Conservation (phyloP, 2,113 vertebrate genomes). For the Brevimyrus niger region DNA sequence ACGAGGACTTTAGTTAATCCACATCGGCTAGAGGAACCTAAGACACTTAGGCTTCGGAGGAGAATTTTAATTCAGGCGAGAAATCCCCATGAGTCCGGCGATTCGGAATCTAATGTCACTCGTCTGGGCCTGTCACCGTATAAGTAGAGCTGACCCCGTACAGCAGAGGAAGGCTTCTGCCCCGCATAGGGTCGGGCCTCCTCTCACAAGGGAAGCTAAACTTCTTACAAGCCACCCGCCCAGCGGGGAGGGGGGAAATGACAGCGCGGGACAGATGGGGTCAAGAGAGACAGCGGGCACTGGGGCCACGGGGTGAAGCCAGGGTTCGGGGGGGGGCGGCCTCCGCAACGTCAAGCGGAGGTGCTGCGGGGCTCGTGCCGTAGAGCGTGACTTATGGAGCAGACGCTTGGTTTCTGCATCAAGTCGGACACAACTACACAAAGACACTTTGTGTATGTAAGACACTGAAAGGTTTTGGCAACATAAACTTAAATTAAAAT, state of each 20-base stretch:
- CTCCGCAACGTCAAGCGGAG: neutral
- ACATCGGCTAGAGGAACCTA: neutral
- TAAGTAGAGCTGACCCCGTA: neutral
- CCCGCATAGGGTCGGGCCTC: neutral
- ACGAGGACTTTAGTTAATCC: neutral
- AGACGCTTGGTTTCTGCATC: neutral
- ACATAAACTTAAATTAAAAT: neutral
- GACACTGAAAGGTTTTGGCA: neutral
- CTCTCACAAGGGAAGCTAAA: neutral
- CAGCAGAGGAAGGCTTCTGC: neutral
- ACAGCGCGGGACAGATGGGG: constrained; percentile 3
- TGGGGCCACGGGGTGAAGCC: neutral
- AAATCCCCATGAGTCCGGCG: neutral
- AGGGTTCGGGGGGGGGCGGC: neutral
- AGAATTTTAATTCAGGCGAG: neutral
- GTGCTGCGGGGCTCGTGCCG: neutral
- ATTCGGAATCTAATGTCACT: constrained; percentile 14
- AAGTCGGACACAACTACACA: neutral
- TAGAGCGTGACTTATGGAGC: neutral
- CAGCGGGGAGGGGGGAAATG: neutral
- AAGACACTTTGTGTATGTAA: neutral
- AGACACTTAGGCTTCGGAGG: neutral
- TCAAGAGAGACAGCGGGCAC: neutral
- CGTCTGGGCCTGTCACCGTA: neutral
- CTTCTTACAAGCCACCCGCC: neutral